Conservation (phyloP, 2,888 invertebrate genomes). For the Fragum sueziense region DNA sequence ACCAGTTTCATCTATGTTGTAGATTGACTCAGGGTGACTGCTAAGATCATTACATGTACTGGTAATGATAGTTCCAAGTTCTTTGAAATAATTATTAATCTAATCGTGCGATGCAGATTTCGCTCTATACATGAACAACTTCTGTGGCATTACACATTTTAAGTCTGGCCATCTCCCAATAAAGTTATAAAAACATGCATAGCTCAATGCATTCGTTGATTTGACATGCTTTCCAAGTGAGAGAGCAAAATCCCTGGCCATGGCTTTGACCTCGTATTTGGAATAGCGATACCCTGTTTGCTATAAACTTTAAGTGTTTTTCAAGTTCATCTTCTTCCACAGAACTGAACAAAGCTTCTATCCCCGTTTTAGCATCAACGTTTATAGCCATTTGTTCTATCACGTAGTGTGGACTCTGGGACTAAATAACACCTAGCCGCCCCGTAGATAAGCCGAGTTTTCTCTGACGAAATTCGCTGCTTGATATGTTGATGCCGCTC, state of each 20-base stretch:
- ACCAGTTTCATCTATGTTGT: constrained; percentile 50
- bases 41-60: constrained; percentile 23
- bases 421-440: neutral
- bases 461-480: no score
- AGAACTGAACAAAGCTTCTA: neutral
- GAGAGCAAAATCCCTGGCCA: constrained; percentile 37
- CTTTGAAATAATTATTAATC: constrained; percentile 34
- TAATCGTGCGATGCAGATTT: constrained; percentile 30
- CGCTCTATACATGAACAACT: constrained; percentile 30
- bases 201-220: constrained; percentile 16
- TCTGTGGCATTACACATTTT: constrained; percentile 33
- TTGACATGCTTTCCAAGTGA: constrained; percentile 27
- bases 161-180: constrained; percentile 45
- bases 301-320: constrained; percentile 42
- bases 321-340: constrained; percentile 29
- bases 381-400: neutral
- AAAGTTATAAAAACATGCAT: constrained; percentile 52
- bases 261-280: constrained; percentile 28
- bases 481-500: no score
- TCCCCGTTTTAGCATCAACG: neutral
- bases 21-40: constrained; percentile 38
- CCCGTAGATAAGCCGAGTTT: neutral
- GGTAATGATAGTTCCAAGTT: constrained; percentile 26
- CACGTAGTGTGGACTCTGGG: neutral
- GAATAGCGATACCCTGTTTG: constrained; percentile 44